Percentiles rank a stretch among this genome's conserved stretches.
phyloP scores from a whole-genome alignment of 2,888 invertebrate genomes.

The Cremastobaeus sp. region DNA sequence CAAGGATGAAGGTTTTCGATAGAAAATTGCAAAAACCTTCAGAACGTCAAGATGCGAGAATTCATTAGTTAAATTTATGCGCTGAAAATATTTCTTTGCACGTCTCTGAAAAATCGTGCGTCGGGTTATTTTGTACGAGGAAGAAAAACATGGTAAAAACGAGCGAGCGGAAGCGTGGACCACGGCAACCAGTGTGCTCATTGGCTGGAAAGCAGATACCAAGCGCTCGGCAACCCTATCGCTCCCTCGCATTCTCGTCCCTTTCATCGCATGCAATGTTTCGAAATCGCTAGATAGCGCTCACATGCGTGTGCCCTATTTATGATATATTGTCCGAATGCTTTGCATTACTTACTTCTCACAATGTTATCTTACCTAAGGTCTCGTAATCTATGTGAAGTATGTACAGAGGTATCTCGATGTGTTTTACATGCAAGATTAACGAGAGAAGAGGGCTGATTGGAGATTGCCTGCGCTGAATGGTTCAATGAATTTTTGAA shows the following conservation, averaged over 20 bases:
- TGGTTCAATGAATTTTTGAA: conserved; percentile 39
- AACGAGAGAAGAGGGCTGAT: conserved; percentile 13
- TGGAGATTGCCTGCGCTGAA: conserved; percentile 11
- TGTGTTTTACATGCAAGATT: conserved; percentile 49
- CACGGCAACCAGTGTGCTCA: conserved; percentile 66
- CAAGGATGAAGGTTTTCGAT: no score
- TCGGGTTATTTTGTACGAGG: conserved; percentile 7
- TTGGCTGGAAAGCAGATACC: conserved; percentile 73
- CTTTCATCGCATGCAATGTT: conserved; percentile 44
- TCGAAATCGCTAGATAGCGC: conserved; percentile 58
- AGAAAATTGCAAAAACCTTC: no score
- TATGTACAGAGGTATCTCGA: conserved; percentile 44
- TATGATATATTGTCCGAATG: conserved; percentile 49
- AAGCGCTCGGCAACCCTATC: conserved; percentile 45
- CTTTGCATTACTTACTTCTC: conserved; percentile 52
- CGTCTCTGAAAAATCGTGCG: not conserved
- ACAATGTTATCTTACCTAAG: conserved; percentile 53
- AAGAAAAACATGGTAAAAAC: conserved; percentile 56
- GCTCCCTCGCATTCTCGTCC: conserved; percentile 46
- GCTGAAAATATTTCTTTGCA: no score
- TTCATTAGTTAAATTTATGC: no score
- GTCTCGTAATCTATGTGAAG: conserved; percentile 47
- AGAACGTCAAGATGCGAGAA: no score
- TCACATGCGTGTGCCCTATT: conserved; percentile 48
- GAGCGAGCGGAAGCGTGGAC: conserved; percentile 56